Evolutionary conservation across 2,888 invertebrate genomes (phyloP).

Genomic region (Panzeria rudis): DNA sequence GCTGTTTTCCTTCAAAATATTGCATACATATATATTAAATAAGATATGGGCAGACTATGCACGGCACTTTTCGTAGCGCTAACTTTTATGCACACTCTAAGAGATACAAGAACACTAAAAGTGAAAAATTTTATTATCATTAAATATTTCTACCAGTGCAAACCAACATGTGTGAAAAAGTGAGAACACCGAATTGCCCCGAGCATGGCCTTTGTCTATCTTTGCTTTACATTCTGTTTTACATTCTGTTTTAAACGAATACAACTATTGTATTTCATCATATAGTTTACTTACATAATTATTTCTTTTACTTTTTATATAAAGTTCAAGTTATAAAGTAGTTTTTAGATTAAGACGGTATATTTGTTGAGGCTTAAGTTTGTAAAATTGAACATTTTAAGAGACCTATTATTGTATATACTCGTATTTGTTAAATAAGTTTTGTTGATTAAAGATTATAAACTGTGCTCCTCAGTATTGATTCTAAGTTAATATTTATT

Average conservation of each 20-base stretch:
- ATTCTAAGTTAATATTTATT: constrained; percentile 15
- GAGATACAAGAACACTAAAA: no score
- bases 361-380: constrained; percentile 9
- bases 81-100: not conserved
- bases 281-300: not conserved
- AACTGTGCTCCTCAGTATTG: constrained; percentile 45
- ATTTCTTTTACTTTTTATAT: not conserved
- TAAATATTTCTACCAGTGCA: no score
- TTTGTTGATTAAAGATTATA: not conserved
- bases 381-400: constrained; percentile 17
- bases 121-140: no score
- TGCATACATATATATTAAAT: no score
- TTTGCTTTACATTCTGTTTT: no score
- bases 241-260: not conserved
- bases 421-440: constrained; percentile 1
- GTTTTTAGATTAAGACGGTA: not conserved
- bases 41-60: not conserved
- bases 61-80: not conserved
- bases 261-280: not conserved
- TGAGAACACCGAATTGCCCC: no score
- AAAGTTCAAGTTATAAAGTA: not conserved
- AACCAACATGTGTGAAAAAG: no score
- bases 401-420: constrained; percentile 42
- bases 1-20: not conserved
- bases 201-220: no score